These are phyloP conservation scores for Agrochola circellaris DNA, from an alignment of 2,888 invertebrate genomes.

Conservation along the genomic window DNA sequence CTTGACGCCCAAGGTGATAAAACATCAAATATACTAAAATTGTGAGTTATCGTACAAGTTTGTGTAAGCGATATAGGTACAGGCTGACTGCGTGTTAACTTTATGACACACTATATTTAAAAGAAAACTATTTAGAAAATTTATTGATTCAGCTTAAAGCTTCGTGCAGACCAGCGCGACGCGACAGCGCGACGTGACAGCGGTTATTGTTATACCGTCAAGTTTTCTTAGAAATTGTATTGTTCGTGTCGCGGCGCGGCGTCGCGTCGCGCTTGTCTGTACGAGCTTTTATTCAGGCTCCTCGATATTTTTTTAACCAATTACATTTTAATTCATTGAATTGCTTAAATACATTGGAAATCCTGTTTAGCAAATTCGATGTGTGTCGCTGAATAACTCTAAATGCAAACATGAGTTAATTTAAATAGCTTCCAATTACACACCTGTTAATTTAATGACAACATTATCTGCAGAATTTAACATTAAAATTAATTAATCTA, in stretches of 20 bases:
- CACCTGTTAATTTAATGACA: constrained; percentile 60
- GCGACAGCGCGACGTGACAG: too few relatives aligned
- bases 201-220: too few relatives aligned
- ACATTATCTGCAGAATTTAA: constrained; percentile 49
- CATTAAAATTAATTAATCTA: constrained; percentile 47
- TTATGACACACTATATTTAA: background rate
- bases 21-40: background rate
- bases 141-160: background rate
- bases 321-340: constrained; percentile 43
- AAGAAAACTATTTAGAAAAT: constrained; percentile 11
- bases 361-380: constrained; percentile 49
- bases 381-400: constrained; percentile 57
- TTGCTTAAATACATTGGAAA: constrained; percentile 30
- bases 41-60: background rate
- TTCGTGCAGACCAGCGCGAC: too few relatives aligned
- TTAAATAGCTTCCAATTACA: constrained; percentile 60
- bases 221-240: too few relatives aligned
- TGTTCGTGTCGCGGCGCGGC: too few relatives aligned
- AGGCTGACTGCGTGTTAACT: background rate
- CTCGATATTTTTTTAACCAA: constrained; percentile 13
- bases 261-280: too few relatives aligned
- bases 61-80: background rate
- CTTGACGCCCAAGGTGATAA: constrained; percentile 1
- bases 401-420: constrained; percentile 56
- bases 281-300: constrained; percentile 1